phyloP scores from a whole-genome alignment of 2,888 invertebrate genomes.

The Acanthosepion esculentum region DNA sequence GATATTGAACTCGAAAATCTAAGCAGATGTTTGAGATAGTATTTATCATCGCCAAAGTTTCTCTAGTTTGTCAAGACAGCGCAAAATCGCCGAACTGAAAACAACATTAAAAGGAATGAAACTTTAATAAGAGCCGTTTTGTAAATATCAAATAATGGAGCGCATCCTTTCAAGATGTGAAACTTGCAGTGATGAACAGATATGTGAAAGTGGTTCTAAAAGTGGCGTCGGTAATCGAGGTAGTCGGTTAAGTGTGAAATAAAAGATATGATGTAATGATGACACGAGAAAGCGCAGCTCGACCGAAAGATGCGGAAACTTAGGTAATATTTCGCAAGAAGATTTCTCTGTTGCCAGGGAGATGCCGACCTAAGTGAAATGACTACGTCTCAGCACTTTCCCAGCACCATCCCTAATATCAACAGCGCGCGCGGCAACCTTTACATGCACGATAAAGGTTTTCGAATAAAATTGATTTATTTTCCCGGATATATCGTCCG shows the following conservation, averaged over 20 bases:
- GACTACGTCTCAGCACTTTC: background rate
- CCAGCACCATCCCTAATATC: background rate
- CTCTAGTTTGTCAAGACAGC: too few relatives aligned
- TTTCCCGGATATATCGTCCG: background rate
- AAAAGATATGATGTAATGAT: background rate
- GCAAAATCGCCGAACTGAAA: too few relatives aligned
- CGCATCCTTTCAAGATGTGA: too few relatives aligned
- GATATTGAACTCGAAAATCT: too few relatives aligned
- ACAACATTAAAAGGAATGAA: too few relatives aligned
- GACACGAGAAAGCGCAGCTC: background rate
- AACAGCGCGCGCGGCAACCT: background rate
- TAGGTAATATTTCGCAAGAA: background rate
- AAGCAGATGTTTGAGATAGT: too few relatives aligned
- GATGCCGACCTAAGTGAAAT: background rate
- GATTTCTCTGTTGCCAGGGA: background rate
- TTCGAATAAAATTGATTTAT: constrained; percentile 8
- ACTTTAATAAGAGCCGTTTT: too few relatives aligned
- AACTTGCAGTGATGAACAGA: too few relatives aligned
- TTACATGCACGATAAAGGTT: background rate
- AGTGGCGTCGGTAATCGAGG: too few relatives aligned
- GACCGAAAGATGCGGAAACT: background rate
- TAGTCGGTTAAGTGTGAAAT: background rate
- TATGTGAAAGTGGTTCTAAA: too few relatives aligned
- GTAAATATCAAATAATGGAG: too few relatives aligned
- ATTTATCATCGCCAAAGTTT: too few relatives aligned